These are phyloP conservation scores for Melinopterus prodromus DNA, from an alignment of 2,888 invertebrate species.

Conservation along the genomic window DNA sequence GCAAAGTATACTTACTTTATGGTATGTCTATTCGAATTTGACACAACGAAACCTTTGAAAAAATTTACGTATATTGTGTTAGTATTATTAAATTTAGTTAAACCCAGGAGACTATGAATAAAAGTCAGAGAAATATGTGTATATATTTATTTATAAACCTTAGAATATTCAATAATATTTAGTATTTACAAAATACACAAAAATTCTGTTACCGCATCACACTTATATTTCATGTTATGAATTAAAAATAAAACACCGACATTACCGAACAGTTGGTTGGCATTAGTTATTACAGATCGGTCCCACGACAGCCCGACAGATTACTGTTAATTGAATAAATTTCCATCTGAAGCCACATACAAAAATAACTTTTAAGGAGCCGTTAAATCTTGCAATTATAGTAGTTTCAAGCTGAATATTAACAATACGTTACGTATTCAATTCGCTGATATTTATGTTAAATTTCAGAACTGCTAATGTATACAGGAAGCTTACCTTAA, in stretches of 20 bases:
- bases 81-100: too few species aligned
- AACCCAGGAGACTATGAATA: background rate
- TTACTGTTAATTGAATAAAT: constrained; percentile 5
- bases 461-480: background rate
- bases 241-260: constrained; percentile 29
- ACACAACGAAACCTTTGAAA: too few species aligned
- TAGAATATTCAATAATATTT: constrained; percentile 54
- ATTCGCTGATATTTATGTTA: background rate
- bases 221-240: constrained; percentile 41
- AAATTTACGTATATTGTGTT: too few species aligned
- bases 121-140: constrained; percentile 30
- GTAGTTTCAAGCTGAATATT: constrained; percentile 17
- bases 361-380: constrained; percentile 16
- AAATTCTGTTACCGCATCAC: constrained; percentile 47
- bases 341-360: constrained; percentile 15
- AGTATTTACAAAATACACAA: constrained; percentile 59
- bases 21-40: too few species aligned
- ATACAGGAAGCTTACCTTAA: background rate
- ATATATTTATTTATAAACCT: constrained; percentile 55
- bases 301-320: background rate
- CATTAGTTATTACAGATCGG: constrained; percentile 13
- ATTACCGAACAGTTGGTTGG: background rate
- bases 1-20: too few species aligned
- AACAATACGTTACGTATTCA: constrained; percentile 5
- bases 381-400: constrained; percentile 15